These are phyloP conservation scores for Drosophila burlai DNA, from an alignment of 1,140 invertebrate species.

Conservation along the genomic window DNA sequence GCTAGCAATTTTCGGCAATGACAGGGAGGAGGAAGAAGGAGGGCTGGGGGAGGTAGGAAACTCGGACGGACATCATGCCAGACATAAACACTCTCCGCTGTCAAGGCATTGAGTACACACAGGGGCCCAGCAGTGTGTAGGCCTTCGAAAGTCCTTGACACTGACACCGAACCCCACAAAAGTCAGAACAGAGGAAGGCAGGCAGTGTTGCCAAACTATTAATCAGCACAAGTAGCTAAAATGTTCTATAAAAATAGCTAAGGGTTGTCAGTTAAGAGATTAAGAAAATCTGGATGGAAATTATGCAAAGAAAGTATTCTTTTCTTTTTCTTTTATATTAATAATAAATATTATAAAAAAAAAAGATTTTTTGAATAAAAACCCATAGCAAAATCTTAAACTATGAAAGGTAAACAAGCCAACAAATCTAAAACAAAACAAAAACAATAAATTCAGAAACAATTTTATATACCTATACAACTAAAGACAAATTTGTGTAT, in stretches of 20 bases:
- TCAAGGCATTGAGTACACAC: conserved; percentile 49
- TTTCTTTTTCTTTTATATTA: too few species aligned
- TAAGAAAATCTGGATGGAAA: neutral
- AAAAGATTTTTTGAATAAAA: neutral
- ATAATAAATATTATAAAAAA: too few species aligned
- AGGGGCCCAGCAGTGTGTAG: conserved; percentile 19
- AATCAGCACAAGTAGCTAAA: neutral
- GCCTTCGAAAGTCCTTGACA: conserved; percentile 68
- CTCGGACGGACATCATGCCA: conserved; percentile 29
- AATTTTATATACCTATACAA: too few species aligned
- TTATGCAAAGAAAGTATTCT: neutral
- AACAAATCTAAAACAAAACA: too few species aligned
- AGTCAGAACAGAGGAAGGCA: conserved; percentile 6
- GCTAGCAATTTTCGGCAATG: conserved; percentile 50
- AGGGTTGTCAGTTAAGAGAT: neutral
- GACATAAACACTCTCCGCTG: conserved; percentile 61
- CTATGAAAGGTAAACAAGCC: neutral
- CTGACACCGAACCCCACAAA: conserved; percentile 57
- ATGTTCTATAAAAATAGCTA: too few species aligned
- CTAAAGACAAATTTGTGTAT: too few species aligned
- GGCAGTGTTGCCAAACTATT: conserved; percentile 9
- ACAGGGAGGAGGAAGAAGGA: neutral
- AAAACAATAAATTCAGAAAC: too few species aligned
- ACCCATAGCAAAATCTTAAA: neutral
- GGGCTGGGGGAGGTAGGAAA: conserved; percentile 6